A percentile compares a stretch with the other conserved stretches of the same genome.
These are phyloP conservation scores for Callopanchax toddi DNA, from an alignment of 2,113 vertebrate genomes.

Conservation along the genomic window DNA sequence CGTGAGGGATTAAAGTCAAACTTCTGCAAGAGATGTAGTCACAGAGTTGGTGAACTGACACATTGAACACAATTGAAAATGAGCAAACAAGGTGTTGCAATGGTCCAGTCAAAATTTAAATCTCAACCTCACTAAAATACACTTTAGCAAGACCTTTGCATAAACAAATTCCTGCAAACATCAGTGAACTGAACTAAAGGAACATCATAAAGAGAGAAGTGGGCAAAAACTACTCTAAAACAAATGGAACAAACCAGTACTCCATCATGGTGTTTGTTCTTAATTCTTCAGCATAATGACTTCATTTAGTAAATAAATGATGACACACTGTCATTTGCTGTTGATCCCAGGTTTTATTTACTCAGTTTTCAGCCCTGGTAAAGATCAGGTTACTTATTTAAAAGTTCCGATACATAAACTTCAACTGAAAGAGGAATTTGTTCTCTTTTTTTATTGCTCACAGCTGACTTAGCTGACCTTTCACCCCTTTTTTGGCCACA, in stretches of 20 bases:
- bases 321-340: too few relatives aligned
- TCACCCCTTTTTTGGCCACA: slow-evolving; percentile 31
- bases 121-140: background rate
- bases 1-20: too few relatives aligned
- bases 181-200: background rate
- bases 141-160: background rate
- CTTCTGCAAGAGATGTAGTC: too few relatives aligned
- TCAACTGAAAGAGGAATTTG: too few relatives aligned
- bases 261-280: background rate
- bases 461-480: slow-evolving; percentile 32
- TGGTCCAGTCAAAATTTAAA: background rate
- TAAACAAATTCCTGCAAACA: background rate
- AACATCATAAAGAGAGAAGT: too few relatives aligned
- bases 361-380: background rate
- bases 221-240: background rate
- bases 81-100: background rate
- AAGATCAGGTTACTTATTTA: background rate
- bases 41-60: too few relatives aligned
- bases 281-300: background rate
- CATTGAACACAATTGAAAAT: too few relatives aligned
- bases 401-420: background rate
- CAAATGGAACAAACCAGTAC: background rate
- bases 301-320: background rate
- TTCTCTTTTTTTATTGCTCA: too few relatives aligned
- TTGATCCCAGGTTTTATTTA: background rate